These are phyloP conservation scores for Drymonia ruficornis DNA, from an alignment of 2,888 invertebrate species.

Conservation along the genomic window DNA sequence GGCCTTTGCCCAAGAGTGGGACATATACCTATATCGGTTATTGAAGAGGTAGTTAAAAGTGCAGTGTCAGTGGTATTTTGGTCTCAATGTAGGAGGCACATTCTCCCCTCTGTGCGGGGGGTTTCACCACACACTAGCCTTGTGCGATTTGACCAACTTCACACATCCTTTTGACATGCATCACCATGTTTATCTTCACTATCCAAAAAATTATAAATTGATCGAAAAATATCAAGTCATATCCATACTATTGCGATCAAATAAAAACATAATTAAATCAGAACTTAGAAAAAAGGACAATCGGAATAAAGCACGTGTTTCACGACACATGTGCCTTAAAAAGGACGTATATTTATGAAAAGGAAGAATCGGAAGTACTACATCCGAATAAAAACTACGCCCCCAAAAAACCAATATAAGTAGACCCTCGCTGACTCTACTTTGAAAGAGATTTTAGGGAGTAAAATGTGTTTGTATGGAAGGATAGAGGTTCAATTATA, in stretches of 20 bases:
- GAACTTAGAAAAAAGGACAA: slow-evolving; percentile 44
- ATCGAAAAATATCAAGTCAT: slow-evolving; percentile 8
- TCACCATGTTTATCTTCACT: no score
- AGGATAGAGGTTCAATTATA: slow-evolving; percentile 12
- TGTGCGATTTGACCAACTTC: no score
- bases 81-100: no score
- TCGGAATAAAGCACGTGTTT: slow-evolving; percentile 49
- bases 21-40: no score
- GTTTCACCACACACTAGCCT: no score
- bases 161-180: no score
- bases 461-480: not conserved
- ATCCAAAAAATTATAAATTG: no score
- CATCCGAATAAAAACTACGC: slow-evolving; percentile 32
- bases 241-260: slow-evolving; percentile 32
- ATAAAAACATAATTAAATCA: slow-evolving; percentile 39
- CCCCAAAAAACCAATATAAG: slow-evolving; percentile 18
- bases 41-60: no score
- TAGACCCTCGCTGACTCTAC: slow-evolving; percentile 18
- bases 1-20: no score
- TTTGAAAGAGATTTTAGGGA: slow-evolving; percentile 9
- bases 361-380: slow-evolving; percentile 54
- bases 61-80: no score
- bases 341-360: slow-evolving; percentile 47
- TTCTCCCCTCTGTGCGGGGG: no score
- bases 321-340: slow-evolving; percentile 46